phyloP scores from a whole-genome alignment of 2,888 invertebrate species.

The Epirrhoe tristata region DNA sequence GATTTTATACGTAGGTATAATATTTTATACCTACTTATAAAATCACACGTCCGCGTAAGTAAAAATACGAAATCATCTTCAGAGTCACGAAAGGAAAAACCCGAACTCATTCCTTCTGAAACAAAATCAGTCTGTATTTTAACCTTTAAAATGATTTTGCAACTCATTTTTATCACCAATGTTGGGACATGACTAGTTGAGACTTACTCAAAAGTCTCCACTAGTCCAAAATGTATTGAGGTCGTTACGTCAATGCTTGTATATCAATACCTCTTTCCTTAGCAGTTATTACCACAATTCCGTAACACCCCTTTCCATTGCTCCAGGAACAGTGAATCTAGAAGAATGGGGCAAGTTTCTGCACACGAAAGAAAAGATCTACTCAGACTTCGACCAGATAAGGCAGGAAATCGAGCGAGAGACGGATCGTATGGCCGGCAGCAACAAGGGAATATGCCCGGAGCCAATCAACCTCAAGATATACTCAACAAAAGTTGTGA shows the following conservation, averaged over 20 bases:
- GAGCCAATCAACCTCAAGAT: constrained; percentile 99
- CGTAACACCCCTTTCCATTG: constrained; percentile 44
- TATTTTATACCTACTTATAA: no score
- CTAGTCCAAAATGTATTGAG: no score
- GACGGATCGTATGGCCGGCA: constrained; percentile 97
- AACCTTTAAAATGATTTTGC: no score
- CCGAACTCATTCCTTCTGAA: no score
- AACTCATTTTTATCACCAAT: no score
- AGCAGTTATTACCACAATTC: not conserved
- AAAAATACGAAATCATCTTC: no score
- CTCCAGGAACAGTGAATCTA: constrained; percentile 91
- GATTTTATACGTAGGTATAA: no score
- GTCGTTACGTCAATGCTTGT: no score
- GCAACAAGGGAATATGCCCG: constrained; percentile 97
- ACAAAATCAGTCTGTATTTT: no score
- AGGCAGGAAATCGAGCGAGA: constrained; percentile 96
- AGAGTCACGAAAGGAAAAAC: no score
- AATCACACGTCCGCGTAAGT: not conserved
- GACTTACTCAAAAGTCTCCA: no score
- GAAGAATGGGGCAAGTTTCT: constrained; percentile 99
- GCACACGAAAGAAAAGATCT: constrained; percentile 95
- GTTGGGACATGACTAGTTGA: no score
- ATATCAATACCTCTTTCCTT: not conserved
- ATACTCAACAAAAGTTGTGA: constrained; percentile 97
- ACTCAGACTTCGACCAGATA: constrained; percentile 95